These are phyloP conservation scores for Diabrotica virgifera DNA, from an alignment of 1,140 invertebrate species.

Conservation along the genomic window DNA sequence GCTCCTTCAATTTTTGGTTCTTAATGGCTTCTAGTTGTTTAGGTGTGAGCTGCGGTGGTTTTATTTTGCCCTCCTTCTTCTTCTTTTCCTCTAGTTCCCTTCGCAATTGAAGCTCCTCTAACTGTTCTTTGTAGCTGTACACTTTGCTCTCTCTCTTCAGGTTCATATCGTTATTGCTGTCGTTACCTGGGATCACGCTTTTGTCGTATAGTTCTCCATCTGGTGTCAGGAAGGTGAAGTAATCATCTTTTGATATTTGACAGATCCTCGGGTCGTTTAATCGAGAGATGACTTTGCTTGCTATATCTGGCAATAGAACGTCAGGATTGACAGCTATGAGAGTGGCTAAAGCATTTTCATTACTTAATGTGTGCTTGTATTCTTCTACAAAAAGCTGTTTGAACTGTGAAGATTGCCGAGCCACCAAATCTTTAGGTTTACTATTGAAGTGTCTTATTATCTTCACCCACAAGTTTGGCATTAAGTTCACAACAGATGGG, in stretches of 20 bases:
- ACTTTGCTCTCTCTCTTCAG: constrained; percentile 95
- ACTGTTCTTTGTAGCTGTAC: constrained; percentile 95
- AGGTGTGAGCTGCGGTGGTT: constrained; percentile 68
- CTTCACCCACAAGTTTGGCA: constrained; percentile 60
- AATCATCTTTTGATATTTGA: constrained; percentile 81
- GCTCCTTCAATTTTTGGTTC: constrained; percentile 83
- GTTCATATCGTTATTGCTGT: constrained; percentile 73
- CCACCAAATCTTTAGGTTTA: constrained; percentile 57
- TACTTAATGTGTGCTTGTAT: constrained; percentile 55
- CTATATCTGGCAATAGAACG: constrained; percentile 58
- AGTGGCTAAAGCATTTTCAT: constrained; percentile 64
- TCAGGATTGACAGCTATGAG: constrained; percentile 64
- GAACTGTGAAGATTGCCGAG: constrained; percentile 55
- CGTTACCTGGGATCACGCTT: constrained; percentile 77
- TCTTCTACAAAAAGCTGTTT: constrained; percentile 59
- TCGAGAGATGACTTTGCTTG: constrained; percentile 53
- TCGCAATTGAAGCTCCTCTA: constrained; percentile 88
- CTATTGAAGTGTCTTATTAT: constrained; percentile 57
- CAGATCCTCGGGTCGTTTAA: constrained; percentile 67
- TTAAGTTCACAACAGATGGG: constrained; percentile 57
- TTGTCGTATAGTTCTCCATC: constrained; percentile 91
- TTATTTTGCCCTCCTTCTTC: constrained; percentile 77
- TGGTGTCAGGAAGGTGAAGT: constrained; percentile 83
- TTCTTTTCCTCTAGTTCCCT: constrained; percentile 86
- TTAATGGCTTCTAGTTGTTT: constrained; percentile 94